Evolutionary conservation across 2,888 invertebrate genomes (phyloP).

Genomic region (Phalera bucephala): DNA sequence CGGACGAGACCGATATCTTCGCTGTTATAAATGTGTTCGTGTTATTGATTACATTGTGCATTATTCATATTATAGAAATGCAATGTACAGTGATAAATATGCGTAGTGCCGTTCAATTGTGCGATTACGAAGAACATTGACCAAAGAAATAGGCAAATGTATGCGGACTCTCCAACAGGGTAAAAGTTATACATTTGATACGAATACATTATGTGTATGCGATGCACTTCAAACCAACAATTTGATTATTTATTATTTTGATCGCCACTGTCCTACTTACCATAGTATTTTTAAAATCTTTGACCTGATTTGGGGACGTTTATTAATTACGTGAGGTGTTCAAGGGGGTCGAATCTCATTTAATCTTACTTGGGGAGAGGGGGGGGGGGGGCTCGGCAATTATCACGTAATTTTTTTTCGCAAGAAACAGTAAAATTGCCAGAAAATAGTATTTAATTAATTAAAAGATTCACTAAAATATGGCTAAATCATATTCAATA

Average conservation of each 20-base stretch:
- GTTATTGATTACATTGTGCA: slow-evolving; percentile 26
- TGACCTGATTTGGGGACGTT: background rate
- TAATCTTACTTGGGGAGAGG: too few relatives aligned
- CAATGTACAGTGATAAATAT: slow-evolving; percentile 19
- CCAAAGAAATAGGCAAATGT: background rate
- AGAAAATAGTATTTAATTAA: too few relatives aligned
- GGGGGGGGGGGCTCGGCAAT: too few relatives aligned
- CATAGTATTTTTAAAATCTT: background rate
- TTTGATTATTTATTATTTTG: background rate
- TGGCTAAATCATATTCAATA: too few relatives aligned
- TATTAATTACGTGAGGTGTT: too few relatives aligned
- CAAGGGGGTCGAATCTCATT: too few relatives aligned
- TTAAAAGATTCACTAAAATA: too few relatives aligned
- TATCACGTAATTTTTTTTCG: too few relatives aligned
- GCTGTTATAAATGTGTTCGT: slow-evolving; percentile 21
- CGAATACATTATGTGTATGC: background rate
- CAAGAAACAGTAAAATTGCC: too few relatives aligned
- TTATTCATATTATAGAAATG: slow-evolving; percentile 25
- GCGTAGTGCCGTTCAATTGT: slow-evolving; percentile 13
- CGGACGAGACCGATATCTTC: slow-evolving; percentile 29
- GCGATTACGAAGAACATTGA: slow-evolving; percentile 15
- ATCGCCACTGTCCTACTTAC: background rate
- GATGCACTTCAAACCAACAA: background rate
- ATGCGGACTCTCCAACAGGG: background rate
- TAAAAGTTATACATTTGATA: background rate